Base-by-base conservation (phyloP, 2,888 invertebrate species). In the Sinohyriopsis cumingii region DNA sequence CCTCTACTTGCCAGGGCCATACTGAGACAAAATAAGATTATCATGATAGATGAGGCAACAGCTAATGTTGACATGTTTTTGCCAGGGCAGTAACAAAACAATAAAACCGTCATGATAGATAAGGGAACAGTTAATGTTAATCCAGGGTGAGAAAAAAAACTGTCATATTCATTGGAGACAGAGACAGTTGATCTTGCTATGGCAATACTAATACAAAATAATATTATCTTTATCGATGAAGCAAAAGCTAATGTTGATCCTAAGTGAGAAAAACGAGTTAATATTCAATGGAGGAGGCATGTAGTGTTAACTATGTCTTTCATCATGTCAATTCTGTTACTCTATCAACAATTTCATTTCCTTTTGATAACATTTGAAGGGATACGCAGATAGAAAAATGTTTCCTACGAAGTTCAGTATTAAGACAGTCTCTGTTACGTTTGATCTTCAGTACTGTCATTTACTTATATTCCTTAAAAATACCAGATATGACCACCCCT, bases 31-130 rank as follows among this genome's bases (percentile, higher is more conserved):
- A 86, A 83, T 73, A 81, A 77, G 64, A 86, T 25, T 25, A 82
- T 90, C 57, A 81, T 90, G 66, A 88, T 89, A 33, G 89, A 89
- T 71, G 89, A 89, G 67, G 89, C 89, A 19, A 90, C 90, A 19
- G 89, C 89, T 28, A 89, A 89, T 76, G 89, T 89, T 9, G 88
- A 90, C 55, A 73, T 84, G 81, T 72, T 72, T 72, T 84, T 20
- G 84, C 84, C 12, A 70, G 89, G 63, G 89, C 89, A 25, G 82
- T 89, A 25, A 81, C 88, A 0, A 73, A 87, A 22, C 76, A 81
- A 65, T 89, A 87, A 84, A 81, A 64, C 88, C 33, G 79, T 87
- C n/a, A 72, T 88, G 12, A 85, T 87, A 33, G 87, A 87, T 70
- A 87, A 87, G 64, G 87, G 87, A 33, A 88, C 88, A n/a, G 86